These are phyloP conservation scores for Plotosus lineatus DNA, from an alignment of 2,113 vertebrate genomes.

Conservation along the genomic window DNA sequence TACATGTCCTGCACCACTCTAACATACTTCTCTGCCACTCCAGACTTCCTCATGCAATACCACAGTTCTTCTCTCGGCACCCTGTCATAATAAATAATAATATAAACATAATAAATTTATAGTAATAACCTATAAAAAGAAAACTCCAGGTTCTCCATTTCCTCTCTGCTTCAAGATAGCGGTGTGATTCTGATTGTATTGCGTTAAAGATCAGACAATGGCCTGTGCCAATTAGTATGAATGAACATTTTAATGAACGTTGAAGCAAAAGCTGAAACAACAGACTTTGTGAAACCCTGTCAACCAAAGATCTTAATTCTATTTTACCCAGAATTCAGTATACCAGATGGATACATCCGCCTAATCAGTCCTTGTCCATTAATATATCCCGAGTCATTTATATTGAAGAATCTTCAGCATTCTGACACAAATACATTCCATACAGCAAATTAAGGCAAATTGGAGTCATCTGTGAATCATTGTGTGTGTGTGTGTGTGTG, in stretches of 20 bases:
- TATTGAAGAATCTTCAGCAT: neutral
- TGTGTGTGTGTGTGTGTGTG: neutral
- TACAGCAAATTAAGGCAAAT: conserved; percentile 17
- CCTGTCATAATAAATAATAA: too few species aligned
- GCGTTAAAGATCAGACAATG: neutral
- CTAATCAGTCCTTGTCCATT: neutral
- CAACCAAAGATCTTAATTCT: neutral
- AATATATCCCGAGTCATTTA: conserved; percentile 20
- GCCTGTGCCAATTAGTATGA: neutral
- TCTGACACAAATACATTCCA: conserved; percentile 15
- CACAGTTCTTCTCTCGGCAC: too few species aligned
- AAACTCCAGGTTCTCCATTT: neutral
- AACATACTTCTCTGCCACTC: too few species aligned
- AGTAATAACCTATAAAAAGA: too few species aligned
- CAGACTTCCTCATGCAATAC: too few species aligned
- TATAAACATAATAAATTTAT: too few species aligned
- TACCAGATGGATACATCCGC: neutral
- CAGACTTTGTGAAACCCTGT: neutral
- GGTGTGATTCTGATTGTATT: neutral
- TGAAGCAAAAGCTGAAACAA: neutral
- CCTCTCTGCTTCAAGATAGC: neutral
- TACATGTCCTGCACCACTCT: too few species aligned
- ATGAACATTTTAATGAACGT: neutral
- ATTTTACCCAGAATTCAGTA: neutral
- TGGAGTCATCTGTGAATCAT: neutral